Base-by-base conservation (phyloP, 2,113 vertebrate species). In the Pandion haliaetus region DNA sequence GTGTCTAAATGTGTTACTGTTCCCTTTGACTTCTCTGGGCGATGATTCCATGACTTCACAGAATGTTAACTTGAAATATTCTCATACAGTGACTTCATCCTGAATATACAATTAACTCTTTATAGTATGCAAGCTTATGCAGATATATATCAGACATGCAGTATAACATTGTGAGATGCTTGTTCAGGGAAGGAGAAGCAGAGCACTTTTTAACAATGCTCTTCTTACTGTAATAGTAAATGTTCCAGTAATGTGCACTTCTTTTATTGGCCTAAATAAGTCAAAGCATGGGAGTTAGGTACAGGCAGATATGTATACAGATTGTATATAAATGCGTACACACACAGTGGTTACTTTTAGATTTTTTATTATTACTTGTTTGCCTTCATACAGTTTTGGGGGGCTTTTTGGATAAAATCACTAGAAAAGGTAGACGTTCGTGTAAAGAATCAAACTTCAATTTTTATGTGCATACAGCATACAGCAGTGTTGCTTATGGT, bases 151-250 rank as follows among this genome's bases (percentile, higher is more conserved):
- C 88, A 95, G 54, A 92, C 72, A 59, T 54, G 13, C 58, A 70
- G 18, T 90, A 83, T 92, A 77, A 90, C 74, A 10, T 92, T 80
- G 81, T 94, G 89, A 88, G 86, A 93, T 94, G 90, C 95, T 97
- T 95, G 72, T 97, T 97, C 96, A 97, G 93, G 94, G 95, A 97
- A 90, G 73, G 86, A 94, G 55, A 91, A 96, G 91, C 90, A 93
- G 93, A 93, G 92, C 85, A 82, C 54, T 90, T 91, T 82, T 54
- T 86, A 96, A 50, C 42, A 82, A n/a, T 34, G 90, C 59, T n/a
- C 61, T 86, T 91, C 54, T 83, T 96, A 44, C n/a, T 72, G 40
- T 90, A 63, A 84, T 63, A 59, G 81, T 71, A 91, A 89, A 80
- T 45, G 36, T 88, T 96, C 69, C 66, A 85, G 77, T 83, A 93